phyloP scores from a whole-genome alignment of 2,113 vertebrate genomes.

The Galbula dea region DNA sequence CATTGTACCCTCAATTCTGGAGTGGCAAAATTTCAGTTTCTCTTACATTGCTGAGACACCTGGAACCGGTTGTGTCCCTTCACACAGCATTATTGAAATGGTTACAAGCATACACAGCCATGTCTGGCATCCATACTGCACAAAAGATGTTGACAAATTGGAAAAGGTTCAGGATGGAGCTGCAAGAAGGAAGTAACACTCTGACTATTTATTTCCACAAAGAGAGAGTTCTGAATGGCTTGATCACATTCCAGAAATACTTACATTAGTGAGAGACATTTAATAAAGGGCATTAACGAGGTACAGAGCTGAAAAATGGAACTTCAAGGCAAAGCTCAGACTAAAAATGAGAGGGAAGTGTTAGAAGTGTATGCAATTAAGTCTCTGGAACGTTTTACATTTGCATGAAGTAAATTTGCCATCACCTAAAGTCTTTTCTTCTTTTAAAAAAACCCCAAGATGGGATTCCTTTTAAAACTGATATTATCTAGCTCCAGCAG shows the following conservation, averaged over 20 bases:
- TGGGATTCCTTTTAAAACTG: background rate
- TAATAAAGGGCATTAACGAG: slow-evolving; percentile 12
- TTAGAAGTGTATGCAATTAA: slow-evolving; percentile 17
- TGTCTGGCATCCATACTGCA: background rate
- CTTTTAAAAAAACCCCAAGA: background rate
- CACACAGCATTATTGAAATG: background rate
- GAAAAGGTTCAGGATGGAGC: background rate
- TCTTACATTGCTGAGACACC: background rate
- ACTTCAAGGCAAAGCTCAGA: background rate
- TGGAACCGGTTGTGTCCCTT: background rate
- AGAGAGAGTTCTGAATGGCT: background rate
- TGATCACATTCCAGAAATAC: background rate
- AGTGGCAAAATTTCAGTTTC: background rate
- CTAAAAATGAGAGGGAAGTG: background rate
- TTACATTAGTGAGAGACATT: background rate
- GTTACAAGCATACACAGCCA: background rate
- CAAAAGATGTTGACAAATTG: background rate
- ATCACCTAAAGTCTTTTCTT: background rate
- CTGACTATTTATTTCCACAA: background rate
- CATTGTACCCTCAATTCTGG: background rate
- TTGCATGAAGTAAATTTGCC: background rate
- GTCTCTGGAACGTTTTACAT: background rate
- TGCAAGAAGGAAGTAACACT: slow-evolving; percentile 4
- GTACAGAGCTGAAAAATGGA: background rate
- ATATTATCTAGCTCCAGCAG: slow-evolving; percentile 2